Conservation (phyloP, 2,888 invertebrate species). For the Ophion costatus region DNA sequence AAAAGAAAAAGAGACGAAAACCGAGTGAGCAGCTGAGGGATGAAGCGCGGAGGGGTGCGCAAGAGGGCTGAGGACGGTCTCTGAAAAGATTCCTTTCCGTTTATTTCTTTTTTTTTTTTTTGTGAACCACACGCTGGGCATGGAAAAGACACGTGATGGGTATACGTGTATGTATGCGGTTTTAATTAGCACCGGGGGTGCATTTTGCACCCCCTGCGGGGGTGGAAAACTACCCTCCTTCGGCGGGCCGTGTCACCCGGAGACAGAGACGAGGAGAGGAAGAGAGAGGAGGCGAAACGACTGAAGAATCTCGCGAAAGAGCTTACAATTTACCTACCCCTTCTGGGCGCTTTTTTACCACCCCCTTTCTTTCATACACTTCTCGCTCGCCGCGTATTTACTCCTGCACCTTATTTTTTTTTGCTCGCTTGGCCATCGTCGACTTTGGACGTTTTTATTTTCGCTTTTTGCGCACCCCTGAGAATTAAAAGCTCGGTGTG, state of each 20-base stretch:
- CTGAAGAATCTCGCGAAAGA: constrained; percentile 72
- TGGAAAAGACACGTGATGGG: constrained; percentile 78
- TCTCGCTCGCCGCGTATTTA: constrained; percentile 6
- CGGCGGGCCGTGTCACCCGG: constrained; percentile 23
- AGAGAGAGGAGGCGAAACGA: constrained; percentile 49
- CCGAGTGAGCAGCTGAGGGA: constrained; percentile 44
- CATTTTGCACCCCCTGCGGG: constrained; percentile 63
- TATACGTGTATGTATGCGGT: constrained; percentile 70
- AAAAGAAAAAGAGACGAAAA: constrained; percentile 40
- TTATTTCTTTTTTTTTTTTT: constrained; percentile 76
- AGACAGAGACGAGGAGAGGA: constrained; percentile 39
- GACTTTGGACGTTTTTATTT: neutral
- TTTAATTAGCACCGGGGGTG: constrained; percentile 78
- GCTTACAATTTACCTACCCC: constrained; percentile 73
- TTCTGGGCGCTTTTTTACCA: constrained; percentile 15
- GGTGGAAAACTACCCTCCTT: constrained; percentile 48
- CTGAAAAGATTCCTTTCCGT: constrained; percentile 80
- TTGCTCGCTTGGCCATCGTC: constrained; percentile 15
- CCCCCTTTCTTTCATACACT: constrained; percentile 42
- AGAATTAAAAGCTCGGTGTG: neutral
- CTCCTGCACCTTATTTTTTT: neutral
- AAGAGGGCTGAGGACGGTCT: constrained; percentile 61
- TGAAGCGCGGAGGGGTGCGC: constrained; percentile 45
- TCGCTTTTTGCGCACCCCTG: neutral
- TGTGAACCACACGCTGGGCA: constrained; percentile 71